Evolutionary conservation across 2,797 vertebrate species (phyloP).

Genomic region (Prunella strophiata): DNA sequence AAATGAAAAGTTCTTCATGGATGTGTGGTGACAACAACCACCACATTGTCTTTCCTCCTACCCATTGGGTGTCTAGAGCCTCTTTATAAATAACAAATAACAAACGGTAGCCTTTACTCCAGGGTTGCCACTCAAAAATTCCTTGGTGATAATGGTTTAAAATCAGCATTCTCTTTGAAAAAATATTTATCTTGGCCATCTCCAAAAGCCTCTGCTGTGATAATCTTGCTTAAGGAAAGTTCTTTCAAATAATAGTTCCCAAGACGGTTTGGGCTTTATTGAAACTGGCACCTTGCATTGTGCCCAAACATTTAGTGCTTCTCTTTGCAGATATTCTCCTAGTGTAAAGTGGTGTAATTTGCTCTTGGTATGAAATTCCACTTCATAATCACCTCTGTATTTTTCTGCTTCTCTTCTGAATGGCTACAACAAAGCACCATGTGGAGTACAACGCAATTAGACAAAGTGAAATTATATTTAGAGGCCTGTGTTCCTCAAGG

Average conservation of each 20-base stretch:
- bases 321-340: slow-evolving; percentile 34
- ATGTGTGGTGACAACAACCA: accelerated
- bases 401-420: slow-evolving; percentile 27
- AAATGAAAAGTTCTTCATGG: background rate
- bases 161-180: background rate
- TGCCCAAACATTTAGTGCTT: background rate
- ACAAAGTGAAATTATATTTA: slow-evolving; percentile 6
- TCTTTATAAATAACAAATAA: background rate
- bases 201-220: background rate
- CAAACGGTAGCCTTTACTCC: background rate
- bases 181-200: background rate
- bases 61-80: background rate
- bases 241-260: background rate
- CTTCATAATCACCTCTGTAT: slow-evolving; percentile 43
- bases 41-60: background rate
- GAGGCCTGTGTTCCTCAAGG: background rate
- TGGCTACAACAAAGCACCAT: background rate
- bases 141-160: background rate
- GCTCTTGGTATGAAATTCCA: slow-evolving; percentile 36
- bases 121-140: background rate
- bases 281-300: background rate
- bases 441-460: background rate
- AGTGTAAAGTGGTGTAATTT: slow-evolving; percentile 46
- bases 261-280: background rate
- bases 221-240: background rate